Evolutionary conservation across 2,113 vertebrate genomes (phyloP).

Genomic region (Bubo blakistoni): DNA sequence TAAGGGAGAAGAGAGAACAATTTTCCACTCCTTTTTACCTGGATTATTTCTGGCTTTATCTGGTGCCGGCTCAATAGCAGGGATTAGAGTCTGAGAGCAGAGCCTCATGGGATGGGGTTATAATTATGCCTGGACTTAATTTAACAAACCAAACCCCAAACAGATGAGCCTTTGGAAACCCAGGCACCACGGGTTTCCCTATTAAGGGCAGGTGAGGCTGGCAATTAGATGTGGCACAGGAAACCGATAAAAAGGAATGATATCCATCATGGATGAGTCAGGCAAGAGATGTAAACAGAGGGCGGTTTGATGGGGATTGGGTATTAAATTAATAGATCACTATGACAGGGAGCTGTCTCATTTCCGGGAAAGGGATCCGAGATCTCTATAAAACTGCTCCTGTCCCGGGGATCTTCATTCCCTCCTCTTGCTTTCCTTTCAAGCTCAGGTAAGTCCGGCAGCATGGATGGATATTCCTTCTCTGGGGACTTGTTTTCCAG

Average conservation of each 20-base stretch:
- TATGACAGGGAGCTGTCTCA: constrained; percentile 5
- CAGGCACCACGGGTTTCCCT: neutral
- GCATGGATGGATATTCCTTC: neutral
- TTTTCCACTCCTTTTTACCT: neutral
- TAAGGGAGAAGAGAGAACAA: neutral
- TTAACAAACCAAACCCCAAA: neutral
- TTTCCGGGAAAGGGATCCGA: neutral
- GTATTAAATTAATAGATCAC: neutral
- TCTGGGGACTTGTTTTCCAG: fast-evolving
- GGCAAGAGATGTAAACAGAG: neutral
- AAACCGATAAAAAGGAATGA: constrained; percentile 8
- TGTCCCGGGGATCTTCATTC: neutral
- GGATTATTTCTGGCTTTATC: neutral
- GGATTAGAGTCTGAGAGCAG: neutral
- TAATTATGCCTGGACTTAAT: neutral
- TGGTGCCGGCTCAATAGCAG: neutral
- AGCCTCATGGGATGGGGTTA: neutral
- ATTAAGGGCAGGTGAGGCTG: neutral
- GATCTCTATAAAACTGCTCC: neutral
- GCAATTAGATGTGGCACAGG: constrained; percentile 25
- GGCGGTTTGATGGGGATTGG: neutral
- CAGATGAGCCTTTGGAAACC: neutral
- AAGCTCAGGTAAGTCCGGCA: neutral
- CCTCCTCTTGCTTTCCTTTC: neutral
- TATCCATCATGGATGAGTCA: constrained; percentile 7